Base-by-base conservation (phyloP, 2,888 invertebrate genomes). In the Anarsia innoxiella region DNA sequence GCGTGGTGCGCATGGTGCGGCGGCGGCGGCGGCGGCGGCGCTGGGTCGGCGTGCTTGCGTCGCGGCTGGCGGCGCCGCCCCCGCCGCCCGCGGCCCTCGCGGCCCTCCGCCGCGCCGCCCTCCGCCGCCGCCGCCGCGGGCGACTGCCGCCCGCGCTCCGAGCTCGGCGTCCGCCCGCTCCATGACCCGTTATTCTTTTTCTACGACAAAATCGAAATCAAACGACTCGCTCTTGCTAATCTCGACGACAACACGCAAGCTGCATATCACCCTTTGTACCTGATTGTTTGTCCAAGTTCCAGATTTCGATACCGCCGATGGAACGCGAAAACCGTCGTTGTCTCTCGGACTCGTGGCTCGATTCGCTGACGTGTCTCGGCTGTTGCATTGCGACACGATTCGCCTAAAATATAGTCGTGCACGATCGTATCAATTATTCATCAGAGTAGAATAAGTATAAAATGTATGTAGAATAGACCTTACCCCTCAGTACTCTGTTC, bases 401-500 rank as follows among this genome's bases (percentile, higher is more conserved):
- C 73, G 66, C 44, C 84, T 84, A 56, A 35, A 73, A 74, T 29
- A 36, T n/a, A n/a, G n/a, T n/a, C n/a, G n/a, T n/a, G n/a, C n/a
- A n/a, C n/a, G n/a, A n/a, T n/a, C n/a, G n/a, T n/a, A n/a, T n/a
- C n/a, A n/a, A n/a, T n/a, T n/a, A n/a, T 19, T 19, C 19, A 19
- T 5, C 19, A 19, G 8, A 19, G 19, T 19, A 19, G 3, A 5
- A 19, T 5, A 19, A 19, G 19, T 19, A 19, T 19, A 5, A 19
- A 19, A 19, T 19, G 19, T 19, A 19, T 19, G 19, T 19, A 19
- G 8, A 19, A 19, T 5, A 19, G 4, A 19, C 3, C 19, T 5
- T 56, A 84, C 86, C 86, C 76, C 63, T 86, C 86, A 37, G 73
- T 66, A 43, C 86, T 86, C 32, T 83, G 84, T 53, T 86, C 86